Base-by-base conservation (phyloP, 2,113 vertebrate genomes). In the Serilophus lunatus region DNA sequence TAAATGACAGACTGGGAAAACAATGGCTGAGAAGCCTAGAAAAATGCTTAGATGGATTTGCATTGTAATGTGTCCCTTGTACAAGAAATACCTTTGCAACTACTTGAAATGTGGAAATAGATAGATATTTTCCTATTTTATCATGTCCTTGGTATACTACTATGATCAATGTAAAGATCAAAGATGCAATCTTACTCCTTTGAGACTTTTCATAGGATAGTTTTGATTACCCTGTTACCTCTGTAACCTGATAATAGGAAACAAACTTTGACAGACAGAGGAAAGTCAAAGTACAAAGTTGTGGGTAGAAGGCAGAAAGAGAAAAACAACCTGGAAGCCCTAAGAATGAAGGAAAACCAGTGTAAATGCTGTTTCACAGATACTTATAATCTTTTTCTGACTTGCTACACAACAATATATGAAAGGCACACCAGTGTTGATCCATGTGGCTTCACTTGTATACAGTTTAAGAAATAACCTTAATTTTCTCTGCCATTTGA, bases 51-150 rank as follows among this genome's bases (percentile, higher is more conserved):
- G 51, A 50, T 51, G 35, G 50, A 33, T 86, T 82, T 84, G 36
- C 53, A 38, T 22, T 42, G 51, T 84, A 88, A 91, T 86, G 25
- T 57, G 45, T 77, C 68, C n/a, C 49, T 75, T 71, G 40, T 56
- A 77, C 19, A 91, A 92, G 64, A 86, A 96, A 93, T 50, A 84
- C 16, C 24, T 92, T 82, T 68, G 38, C 63, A 51, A 81, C 92
- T 93, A 79, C 36, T 71, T 71, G 65, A 76, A 69, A 26, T 36
- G 49, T 71, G 56, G 71, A 86, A 95, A 92, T 44, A 63, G 10
- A 40, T 89, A 61, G 22, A 56, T 40, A 70, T 16, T 93, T 26
- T 84, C 36, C 45, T 1, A 2, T 26, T 72, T 86, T 66, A 76
- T 33, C 47, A 44, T n/a, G 24, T 68, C 59, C 13, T 82, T 29